These are phyloP conservation scores for Cryptus armator DNA, from an alignment of 2,888 invertebrate species.

Conservation along the genomic window DNA sequence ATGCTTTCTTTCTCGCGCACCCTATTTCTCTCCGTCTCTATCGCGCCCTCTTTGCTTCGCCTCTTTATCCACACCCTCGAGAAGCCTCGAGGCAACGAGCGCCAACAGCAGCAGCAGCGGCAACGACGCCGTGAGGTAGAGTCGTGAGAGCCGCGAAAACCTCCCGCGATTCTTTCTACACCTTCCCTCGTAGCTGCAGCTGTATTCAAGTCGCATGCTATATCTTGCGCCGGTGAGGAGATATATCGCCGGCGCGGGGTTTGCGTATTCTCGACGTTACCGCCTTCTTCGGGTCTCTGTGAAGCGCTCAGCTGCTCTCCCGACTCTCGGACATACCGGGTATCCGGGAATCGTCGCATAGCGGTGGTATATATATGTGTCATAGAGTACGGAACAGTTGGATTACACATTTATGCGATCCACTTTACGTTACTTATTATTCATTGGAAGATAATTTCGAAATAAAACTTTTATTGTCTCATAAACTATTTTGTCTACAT, in stretches of 20 bases:
- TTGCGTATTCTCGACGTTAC: slow-evolving; percentile 16
- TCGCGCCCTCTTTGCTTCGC: slow-evolving; percentile 21
- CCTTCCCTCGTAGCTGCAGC: slow-evolving; percentile 12
- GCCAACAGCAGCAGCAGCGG: slow-evolving; percentile 1
- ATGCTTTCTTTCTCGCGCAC: slow-evolving; percentile 3
- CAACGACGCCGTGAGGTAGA: background rate
- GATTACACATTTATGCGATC: background rate
- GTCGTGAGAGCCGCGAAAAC: slow-evolving; percentile 23
- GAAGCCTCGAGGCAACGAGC: slow-evolving; percentile 21
- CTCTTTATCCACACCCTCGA: slow-evolving; percentile 47
- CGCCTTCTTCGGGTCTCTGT: background rate
- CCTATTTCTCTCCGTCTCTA: background rate
- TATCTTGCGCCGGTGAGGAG: slow-evolving; percentile 7
- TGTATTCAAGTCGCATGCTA: slow-evolving; percentile 1
- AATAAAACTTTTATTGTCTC: too few species aligned
- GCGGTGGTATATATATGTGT: background rate
- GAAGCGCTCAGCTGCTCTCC: slow-evolving; percentile 46
- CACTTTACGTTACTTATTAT: background rate
- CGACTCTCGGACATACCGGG: slow-evolving; percentile 42
- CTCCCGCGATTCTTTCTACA: slow-evolving; percentile 23
- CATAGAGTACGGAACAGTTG: background rate
- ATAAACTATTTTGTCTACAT: too few species aligned
- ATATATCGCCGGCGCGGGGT: slow-evolving; percentile 18
- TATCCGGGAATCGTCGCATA: slow-evolving; percentile 63
- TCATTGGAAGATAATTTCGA: too few species aligned